Evolutionary conservation across 92 coral and sea anemone species (phyloP), one percentile per base, ranked within the genome.

Genomic region (Bergia sp.): DNA sequence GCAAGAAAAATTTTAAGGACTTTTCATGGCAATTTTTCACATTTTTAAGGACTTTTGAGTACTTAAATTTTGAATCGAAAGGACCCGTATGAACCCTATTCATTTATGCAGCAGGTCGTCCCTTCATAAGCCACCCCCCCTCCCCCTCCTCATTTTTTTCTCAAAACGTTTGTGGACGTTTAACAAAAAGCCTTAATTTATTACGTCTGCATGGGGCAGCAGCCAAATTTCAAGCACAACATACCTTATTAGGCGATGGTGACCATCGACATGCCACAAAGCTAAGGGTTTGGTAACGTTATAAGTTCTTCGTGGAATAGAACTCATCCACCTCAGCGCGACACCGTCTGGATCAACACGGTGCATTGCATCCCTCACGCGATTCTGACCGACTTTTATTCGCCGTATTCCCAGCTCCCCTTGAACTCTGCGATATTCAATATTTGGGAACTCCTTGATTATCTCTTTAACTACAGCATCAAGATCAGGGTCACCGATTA

Each of bases 241-340:
- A 49, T 90, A 90, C 92, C 92, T 86, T 90, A 90, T 90, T 21
- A 90, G 85, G 80, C 73, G 73, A 66, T 66, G 73, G 37, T 66
- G 67, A 6, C 92, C 92, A 72, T 90, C 92, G 38, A 90, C 85
- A 80, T 90, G 92, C 89, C 92, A 90, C 29, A 90, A 79, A 37
- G 89, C 92, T 40, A 72, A 76, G n/a, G 92, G 89, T 40, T 41
- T 89, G 21, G 80, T 53, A 38, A 89, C 89, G 71, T 74, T 85
- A 58, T 90, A 90, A 40, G 76, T 73, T 90, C 82, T 36, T 43
- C 89, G 72, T 18, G 86, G 81, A 50, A 86, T 80, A 69, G 82
- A 45, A 67, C 47, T 73, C 81, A 85, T 86, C 92, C 92, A 90
- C 78, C 92, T 90, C 44, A 79, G 73, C 41, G 81, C 92, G 69